Evolutionary conservation across 2,797 vertebrate species (phyloP).

Genomic region (Lateolabrax maculatus): DNA sequence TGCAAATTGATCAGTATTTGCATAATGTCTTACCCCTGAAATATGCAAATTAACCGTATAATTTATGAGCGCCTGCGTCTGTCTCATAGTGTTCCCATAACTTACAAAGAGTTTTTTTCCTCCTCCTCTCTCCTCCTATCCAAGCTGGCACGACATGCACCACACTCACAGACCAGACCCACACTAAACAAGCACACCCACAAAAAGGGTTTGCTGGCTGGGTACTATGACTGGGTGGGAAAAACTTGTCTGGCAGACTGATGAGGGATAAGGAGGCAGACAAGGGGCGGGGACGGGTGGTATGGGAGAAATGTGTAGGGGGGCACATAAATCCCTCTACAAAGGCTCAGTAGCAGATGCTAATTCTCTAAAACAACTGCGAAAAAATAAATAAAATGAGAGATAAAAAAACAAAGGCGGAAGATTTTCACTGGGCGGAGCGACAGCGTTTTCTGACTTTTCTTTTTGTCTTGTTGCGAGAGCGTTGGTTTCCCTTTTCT

Average conservation of each 20-base stretch:
- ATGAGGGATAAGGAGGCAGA: conserved; percentile 72
- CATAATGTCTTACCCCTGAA: conserved; percentile 96
- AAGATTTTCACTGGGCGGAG: conserved; percentile 66
- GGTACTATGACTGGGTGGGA: conserved; percentile 79
- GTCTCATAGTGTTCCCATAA: conserved; percentile 94
- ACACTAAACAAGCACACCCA: conserved; percentile 79
- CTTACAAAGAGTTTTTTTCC: conserved; percentile 89
- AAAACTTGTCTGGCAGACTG: conserved; percentile 81
- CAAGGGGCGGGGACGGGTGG: conserved; percentile 68
- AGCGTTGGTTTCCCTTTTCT: conserved; percentile 62
- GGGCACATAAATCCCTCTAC: conserved; percentile 79
- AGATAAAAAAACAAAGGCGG: conserved; percentile 65
- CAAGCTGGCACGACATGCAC: conserved; percentile 80
- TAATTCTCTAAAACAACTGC: conserved; percentile 81
- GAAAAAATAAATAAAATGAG: conserved; percentile 81
- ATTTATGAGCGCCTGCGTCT: conserved; percentile 96
- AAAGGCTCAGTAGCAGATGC: conserved; percentile 79
- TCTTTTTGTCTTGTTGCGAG: conserved; percentile 71
- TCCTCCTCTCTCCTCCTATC: conserved; percentile 76
- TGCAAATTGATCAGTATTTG: conserved; percentile 94
- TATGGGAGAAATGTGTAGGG: conserved; percentile 71
- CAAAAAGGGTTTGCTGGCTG: conserved; percentile 76
- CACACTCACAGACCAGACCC: conserved; percentile 72
- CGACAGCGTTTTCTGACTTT: conserved; percentile 63
- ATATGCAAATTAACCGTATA: conserved; percentile 97